These are phyloP conservation scores for Trissoscelio sp. DNA, from an alignment of 2,888 invertebrate species.

Conservation along the genomic window DNA sequence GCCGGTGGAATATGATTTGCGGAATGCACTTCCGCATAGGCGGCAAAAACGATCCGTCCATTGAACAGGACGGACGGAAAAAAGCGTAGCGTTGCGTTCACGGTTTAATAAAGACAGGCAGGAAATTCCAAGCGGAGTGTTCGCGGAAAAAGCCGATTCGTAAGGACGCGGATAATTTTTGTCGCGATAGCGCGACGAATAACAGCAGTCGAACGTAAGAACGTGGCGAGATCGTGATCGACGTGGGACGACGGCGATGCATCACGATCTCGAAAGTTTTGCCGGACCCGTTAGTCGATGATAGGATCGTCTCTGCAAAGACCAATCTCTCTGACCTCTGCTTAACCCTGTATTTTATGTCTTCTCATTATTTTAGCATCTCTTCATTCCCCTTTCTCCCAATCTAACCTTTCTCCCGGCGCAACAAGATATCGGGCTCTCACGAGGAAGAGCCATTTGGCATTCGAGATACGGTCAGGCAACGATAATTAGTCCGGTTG, in stretches of 20 bases:
- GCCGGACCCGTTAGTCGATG: constrained; percentile 79
- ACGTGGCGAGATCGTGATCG: constrained; percentile 77
- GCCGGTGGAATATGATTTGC: constrained; percentile 28
- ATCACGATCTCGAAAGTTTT: constrained; percentile 81
- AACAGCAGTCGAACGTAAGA: constrained; percentile 69
- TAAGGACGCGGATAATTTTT: constrained; percentile 68
- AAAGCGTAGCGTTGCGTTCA: constrained; percentile 71
- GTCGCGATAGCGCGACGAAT: constrained; percentile 66
- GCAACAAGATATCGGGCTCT: constrained; percentile 63
- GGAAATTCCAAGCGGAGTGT: constrained; percentile 70
- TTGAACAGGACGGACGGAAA: constrained; percentile 10
- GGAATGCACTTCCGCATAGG: constrained; percentile 43
- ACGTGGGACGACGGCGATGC: constrained; percentile 75
- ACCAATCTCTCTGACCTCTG: constrained; percentile 72
- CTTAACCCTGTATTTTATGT: constrained; percentile 70
- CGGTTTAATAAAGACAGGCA: constrained; percentile 75
- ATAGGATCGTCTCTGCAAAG: constrained; percentile 78
- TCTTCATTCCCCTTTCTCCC: constrained; percentile 71
- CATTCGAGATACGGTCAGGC: constrained; percentile 69
- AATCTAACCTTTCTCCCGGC: constrained; percentile 64
- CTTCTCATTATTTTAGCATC: constrained; percentile 71
- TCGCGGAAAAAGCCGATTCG: constrained; percentile 64
- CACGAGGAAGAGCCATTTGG: constrained; percentile 72
- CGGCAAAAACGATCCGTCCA: constrained; percentile 15
- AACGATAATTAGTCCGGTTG: constrained; percentile 72